Evolutionary conservation across 2,888 invertebrate genomes (phyloP), one percentile per base, ranked within the genome.

Genomic region (Amphipyra berbera): DNA sequence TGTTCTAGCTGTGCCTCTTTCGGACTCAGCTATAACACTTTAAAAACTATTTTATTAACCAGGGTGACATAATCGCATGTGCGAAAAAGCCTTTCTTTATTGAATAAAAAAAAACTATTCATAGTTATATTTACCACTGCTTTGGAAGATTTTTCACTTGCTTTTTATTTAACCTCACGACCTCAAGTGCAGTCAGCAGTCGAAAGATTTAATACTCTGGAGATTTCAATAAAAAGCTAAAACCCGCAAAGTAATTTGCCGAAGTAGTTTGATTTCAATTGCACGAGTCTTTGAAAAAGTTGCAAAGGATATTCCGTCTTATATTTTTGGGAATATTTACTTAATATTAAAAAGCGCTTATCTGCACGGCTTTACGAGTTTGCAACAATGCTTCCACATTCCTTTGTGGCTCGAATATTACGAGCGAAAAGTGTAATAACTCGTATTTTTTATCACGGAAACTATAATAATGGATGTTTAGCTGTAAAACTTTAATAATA

Each of bases 361-460:
- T 64, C 61, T 53, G 46, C 40, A 40, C 21, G 27, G 42, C 48
- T 65, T 52, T 59, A 61, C 55, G 54, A 64, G 64, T 65, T 52
- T 42, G 64, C 59, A 61, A 75, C 75, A 69, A 75, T 58, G 61
- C 66, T 65, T 52, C 58, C 52, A 73, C 63, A 61, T 62, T 68
- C 47, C 54, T 71, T 64, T 70, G 70, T 69, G 61, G 60, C 44
- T 15, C 56, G 40, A 60, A 55, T 68, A 58, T 82, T 74, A 78
- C 75, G 76, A 53, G 68, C 33, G 58, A 57, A 52, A 63, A 68
- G 33, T 69, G 73, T 76, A 73, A 82, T 77, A 21, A 21, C 21
- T 21, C 21, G 21, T 49, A 81, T 56, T 78, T 79, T 87, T 87
- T 87, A 88, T 84, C 82, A 73, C 82, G 82, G 81, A 83, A 85